Base-by-base conservation (phyloP, 2,797 vertebrate genomes). In the Anguilla marmorata region DNA sequence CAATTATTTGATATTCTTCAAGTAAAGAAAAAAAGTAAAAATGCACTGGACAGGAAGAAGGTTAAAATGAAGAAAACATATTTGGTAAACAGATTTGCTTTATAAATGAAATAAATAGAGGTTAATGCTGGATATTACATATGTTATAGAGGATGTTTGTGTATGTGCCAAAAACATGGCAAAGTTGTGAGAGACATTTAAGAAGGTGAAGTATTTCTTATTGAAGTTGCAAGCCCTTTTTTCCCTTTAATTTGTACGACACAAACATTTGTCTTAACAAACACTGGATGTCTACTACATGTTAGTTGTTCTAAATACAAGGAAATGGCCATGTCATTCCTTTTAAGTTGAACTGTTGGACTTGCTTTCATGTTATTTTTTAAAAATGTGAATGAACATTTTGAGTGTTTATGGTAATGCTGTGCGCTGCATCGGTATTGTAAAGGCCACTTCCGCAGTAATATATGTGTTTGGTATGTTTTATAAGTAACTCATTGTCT, bases 231-330 rank as follows among this genome's bases (percentile, higher is more conserved):
- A n/a, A 66, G 4, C 9, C 27, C 2, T 72, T 72, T 72, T 72
- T 7, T 11, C n/a, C 27, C n/a, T 2, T 7, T 12, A 74, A 33
- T 33, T 12, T 72, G 27, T 72, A 72, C n/a, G 30, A 33, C 30
- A 74, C 11, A 69, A 69, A 27, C 11, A 74, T 74, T 37, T 74
- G 33, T 30, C 30, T 74, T 33, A 74, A 37, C 30, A 12, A 30
- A 74, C 69, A 74, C 27, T 76, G 74, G 74, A 41, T 76, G 74
- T 76, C 74, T 72, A 27, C 74, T 76, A 21, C 37, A 41, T 16
- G 4, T 76, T 5, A 4, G 74, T 76, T 16, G 37, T 37, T 76
- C 30, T 76, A 21, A 41, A 76, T 76, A 76, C 12, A 33, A 72
- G 33, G n/a, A 72, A 27, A 76, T 16, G 14, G 74, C 74, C 4